Percentiles rank a stretch among this genome's conserved stretches.
phyloP scores from a whole-genome alignment of 2,888 invertebrate genomes.

The Agrotis ipsilon region DNA sequence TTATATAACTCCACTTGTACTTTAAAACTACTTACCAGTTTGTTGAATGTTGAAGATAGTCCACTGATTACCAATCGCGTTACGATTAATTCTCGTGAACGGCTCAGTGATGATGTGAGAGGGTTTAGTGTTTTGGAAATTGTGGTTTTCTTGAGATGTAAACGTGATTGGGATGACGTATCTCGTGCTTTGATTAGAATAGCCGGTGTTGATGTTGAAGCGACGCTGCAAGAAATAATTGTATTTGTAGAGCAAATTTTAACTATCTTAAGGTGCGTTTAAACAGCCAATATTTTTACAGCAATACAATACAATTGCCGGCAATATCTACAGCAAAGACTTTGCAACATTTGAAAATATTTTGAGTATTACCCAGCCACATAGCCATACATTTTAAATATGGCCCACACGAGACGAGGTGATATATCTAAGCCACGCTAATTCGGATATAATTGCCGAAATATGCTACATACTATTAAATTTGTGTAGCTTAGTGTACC shows the following conservation, averaged over 20 bases:
- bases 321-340: too few relatives aligned
- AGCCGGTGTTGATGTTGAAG: conserved; percentile 86
- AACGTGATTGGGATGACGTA: conserved; percentile 87
- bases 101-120: conserved; percentile 78
- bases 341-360: too few relatives aligned
- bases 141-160: conserved; percentile 78
- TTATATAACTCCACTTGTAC: background rate
- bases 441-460: too few relatives aligned
- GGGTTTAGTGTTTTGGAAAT: conserved; percentile 85
- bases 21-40: conserved; percentile 83
- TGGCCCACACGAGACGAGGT: too few relatives aligned
- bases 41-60: conserved; percentile 91
- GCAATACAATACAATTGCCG: too few relatives aligned
- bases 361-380: too few relatives aligned
- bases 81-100: conserved; percentile 77
- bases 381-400: too few relatives aligned
- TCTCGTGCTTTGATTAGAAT: conserved; percentile 71
- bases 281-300: too few relatives aligned
- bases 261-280: too few relatives aligned
- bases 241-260: conserved; percentile 4
- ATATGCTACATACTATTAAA: too few relatives aligned
- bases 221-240: conserved; percentile 81
- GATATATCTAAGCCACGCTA: too few relatives aligned
- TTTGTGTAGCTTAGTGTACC: too few relatives aligned
- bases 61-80: conserved; percentile 87